Evolutionary conservation across 1,140 invertebrate genomes (phyloP), one percentile per base, ranked within the genome.

Genomic region (Dinoponera quadriceps): DNA sequence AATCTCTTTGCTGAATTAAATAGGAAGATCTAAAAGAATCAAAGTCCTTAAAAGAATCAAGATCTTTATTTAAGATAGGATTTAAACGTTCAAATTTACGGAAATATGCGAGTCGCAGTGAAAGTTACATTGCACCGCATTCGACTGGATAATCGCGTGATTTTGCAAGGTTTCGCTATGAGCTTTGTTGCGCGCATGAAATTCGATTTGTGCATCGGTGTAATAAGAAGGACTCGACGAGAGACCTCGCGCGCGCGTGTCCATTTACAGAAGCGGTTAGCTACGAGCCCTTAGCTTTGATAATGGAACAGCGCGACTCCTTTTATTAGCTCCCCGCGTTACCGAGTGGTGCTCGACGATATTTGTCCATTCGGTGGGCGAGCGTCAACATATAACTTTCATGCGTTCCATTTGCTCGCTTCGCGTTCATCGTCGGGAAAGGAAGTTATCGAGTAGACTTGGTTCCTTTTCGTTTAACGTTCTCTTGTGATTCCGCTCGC

Each of bases 341-440:
- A 89, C 84, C 75, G 85, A 93, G 88, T 90, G 85, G 66, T 85
- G 60, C 82, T 89, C 62, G 57, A 73, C 29, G 63, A 80, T 91
- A 87, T 88, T 91, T 91, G 85, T 72, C 60, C 14, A 74, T 71
- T n/a, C 71, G 27, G 63, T 72, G 78, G 75, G 74, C 63, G 81
- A 88, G 85, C 88, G 90, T 91, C 85, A 90, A 90, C 90, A 88
- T 81, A 77, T 88, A 77, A 80, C 74, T 85, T 75, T 85, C 55
- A 80, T 69, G 71, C 74, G n/a, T 66, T 82, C 55, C 72, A 44
- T 65, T 78, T 66, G 29, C 77, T 25, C 63, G 48, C 44, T 18
- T 62, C 33, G n/a, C 38, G 22, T 77, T 62, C 60, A 14, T 72
- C 29, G 25, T 33, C 33, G 63, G 25, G 14, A 59, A 66, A 4